A percentile compares a stretch with the other conserved stretches of the same genome.
Evolutionary conservation across 1,140 invertebrate species (phyloP).

Genomic region (Contarinia nasturtii): DNA sequence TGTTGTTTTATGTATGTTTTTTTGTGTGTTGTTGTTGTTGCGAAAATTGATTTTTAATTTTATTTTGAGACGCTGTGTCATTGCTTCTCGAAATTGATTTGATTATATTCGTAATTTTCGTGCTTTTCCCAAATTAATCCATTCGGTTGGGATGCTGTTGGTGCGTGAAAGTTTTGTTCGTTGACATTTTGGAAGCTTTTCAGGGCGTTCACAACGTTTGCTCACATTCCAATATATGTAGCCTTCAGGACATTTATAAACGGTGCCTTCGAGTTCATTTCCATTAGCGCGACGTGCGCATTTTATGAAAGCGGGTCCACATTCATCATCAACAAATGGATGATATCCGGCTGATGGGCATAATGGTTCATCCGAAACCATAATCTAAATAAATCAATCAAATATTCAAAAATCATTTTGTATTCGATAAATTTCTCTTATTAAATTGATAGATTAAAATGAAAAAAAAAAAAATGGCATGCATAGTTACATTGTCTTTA

Average conservation of each 20-base stretch:
- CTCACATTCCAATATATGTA: slow-evolving; percentile 59
- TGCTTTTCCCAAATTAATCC: slow-evolving; percentile 20
- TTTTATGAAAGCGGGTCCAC: slow-evolving; percentile 53
- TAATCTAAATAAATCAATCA: slow-evolving; percentile 37
- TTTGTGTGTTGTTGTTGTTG: too few species aligned
- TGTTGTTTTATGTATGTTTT: too few species aligned
- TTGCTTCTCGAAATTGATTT: too few species aligned
- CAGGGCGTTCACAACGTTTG: slow-evolving; percentile 42
- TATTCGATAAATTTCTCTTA: too few species aligned
- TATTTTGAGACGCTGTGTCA: too few species aligned
- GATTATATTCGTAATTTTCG: slow-evolving; percentile 12
- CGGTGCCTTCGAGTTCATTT: slow-evolving; percentile 38
- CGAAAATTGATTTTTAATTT: too few species aligned
- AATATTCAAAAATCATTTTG: slow-evolving; percentile 7
- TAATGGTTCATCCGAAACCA: slow-evolving; percentile 29
- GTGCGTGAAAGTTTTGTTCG: slow-evolving; percentile 11
- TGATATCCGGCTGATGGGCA: slow-evolving; percentile 50
- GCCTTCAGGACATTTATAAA: slow-evolving; percentile 55
- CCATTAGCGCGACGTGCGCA: slow-evolving; percentile 32
- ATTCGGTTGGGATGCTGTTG: slow-evolving; percentile 17
- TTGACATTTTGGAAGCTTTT: slow-evolving; percentile 14
- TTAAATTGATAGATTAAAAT: background rate
- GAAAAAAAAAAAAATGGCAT: slow-evolving; percentile 3
- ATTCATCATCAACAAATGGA: slow-evolving; percentile 40
- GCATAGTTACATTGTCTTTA: background rate